Base-by-base conservation (phyloP, 1,140 invertebrate genomes). In the Drosophila ambigua region DNA sequence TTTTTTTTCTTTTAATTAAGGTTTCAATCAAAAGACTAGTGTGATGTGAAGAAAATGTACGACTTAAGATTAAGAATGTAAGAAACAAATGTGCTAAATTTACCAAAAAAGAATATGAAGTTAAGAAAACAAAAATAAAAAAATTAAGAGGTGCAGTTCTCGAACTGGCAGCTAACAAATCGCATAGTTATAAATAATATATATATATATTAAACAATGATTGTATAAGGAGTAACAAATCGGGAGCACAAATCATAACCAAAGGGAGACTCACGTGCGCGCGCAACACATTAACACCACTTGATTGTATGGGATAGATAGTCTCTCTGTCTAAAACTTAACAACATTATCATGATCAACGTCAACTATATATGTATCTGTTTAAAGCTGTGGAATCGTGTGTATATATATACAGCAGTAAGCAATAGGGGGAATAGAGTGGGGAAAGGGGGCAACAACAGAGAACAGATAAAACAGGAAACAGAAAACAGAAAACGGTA, bases 251-350 rank as follows among this genome's bases (percentile, higher is more conserved):
- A 87, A 88, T 88, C 83, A 88, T 71, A 76, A 89, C 61, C 84
- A 83, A 83, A 85, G 83, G 84, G 83, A 88, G 83, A 88, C 83
- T 87, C 83, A 89, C 83, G 82, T 87, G 83, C 79, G 83, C 79
- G 83, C 84, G 72, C 79, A 89, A 89, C 69, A 88, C 83, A 88
- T 88, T 88, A 88, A 88, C 79, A 88, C 84, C 83, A 88, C 83
- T 83, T 84, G 53, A 64, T 68, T 28, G 45, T 55, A 51, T 9
- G 16, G 15, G 23, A 28, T 8, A 31, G 31, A 31, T 9, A 9
- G 8, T 31, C 31, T 31, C 51, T 45, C 43, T 57, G 57, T 61
- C 35, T 61, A 74, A 73, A 87, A 78, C 76, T 78, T 72, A 87
- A 82, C 83, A 87, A 87, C 82, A 87, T 87, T 88, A 87, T 87